Evolutionary conservation across 2,113 vertebrate species (phyloP), one percentile per base, ranked within the genome.

Genomic region (Bos javanicus): DNA sequence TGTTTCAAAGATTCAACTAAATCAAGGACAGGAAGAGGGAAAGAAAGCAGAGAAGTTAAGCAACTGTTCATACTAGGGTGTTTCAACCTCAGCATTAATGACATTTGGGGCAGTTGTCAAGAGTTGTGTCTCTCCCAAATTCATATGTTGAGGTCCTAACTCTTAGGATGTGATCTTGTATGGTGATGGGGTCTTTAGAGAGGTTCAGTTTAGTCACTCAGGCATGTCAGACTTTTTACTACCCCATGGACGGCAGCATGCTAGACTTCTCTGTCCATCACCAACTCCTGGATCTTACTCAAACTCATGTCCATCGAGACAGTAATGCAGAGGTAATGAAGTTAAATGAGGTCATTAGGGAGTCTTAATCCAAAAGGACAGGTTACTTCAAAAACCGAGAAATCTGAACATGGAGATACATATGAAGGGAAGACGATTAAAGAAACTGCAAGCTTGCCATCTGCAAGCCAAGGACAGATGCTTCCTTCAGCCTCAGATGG

Each of bases 161-260:
- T 8, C 36, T 39, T n/a, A 30, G 12, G 19, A 30, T 16, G 5
- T n/a, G 23, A 50, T 16, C 9, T 93, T 39, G 60, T 54, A 84
- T 85, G 57, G 26, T 62, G 43, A 50, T 10, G 71, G 4, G 2
- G 25, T 36, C 39, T 86, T 62, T 52, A 62, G 0, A 76, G 71
- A n/a, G 62, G 67, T 74, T 23, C n/a, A 74, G n/a, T 39, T 39
- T 10, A 71, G n/a, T 71, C 19, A 39, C 11, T 71, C 10, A 6
- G n/a, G 39, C 19, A 0, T 74, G 19, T 23, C 2, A 1, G 67
- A 74, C 19, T 39, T n/a, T 39, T 74, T 74, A 39, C 21, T 39
- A 11, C 19, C 19, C 19, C 21, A 39, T 39, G 67, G n/a, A 74
- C n/a, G 0, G 10, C n/a, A 74, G 67, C n/a, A 39, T 0, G 1